Base-by-base conservation (phyloP, 2,797 vertebrate species). In the Pristis pectinata region DNA sequence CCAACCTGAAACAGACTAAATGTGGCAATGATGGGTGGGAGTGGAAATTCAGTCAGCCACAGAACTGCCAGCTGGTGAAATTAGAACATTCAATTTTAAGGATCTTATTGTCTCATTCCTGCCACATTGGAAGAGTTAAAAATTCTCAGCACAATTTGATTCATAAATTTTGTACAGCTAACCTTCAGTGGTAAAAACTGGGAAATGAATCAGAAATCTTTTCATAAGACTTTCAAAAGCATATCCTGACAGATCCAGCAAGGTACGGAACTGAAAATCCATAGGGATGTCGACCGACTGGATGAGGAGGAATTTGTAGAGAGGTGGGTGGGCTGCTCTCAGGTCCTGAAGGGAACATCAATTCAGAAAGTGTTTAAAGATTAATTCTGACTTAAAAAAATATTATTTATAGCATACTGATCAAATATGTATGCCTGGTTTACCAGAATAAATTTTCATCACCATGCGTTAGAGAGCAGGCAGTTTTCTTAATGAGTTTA, bases 391-490 rank as follows among this genome's bases (percentile, higher is more conserved):
- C 41, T 74, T 76, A 34, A 70, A 3, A 70, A 76, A 76, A 53
- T 49, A 94, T 56, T 94, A 76, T 94, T 94, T 53, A 19, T 30
- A 22, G 70, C 15, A 49, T 34, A 74, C 64, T 74, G 92, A 93
- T 93, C 92, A 93, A 93, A 93, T 92, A 4, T 41, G 44, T 44
- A 41, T 74, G 67, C 92, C 44, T 67, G n/a, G 27, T 53, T 76
- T 53, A 94, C 41, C 92, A 76, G 49, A 94, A 94, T 34, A 49
- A 44, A 10, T 72, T 22, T 13, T 44, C 64, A 93, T n/a, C 91
- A 24, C 22, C n/a, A 44, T 72, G 91, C 91, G 22, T 49, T 93
- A 27, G 67, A 93, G 92, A 53, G 0, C 8, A 94, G 34, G 49
- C 64, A 34, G 17, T 74, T 76, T 13, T 22, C 44, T 53, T 94